Base-by-base conservation (phyloP, 2,797 vertebrate species). In the Poecilia wingei region DNA sequence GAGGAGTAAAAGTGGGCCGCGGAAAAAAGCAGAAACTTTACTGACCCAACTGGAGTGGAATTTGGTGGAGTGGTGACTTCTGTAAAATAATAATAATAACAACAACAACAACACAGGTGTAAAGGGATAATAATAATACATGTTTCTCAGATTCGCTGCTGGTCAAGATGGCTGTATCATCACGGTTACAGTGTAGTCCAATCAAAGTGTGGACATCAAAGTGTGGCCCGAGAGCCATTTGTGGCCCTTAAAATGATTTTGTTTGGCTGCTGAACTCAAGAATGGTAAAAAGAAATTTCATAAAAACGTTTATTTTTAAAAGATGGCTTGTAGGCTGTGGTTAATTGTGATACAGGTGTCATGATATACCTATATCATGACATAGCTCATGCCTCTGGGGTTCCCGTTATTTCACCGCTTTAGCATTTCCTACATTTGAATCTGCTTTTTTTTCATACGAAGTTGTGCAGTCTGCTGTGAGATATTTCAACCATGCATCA, bases 1-100 rank as follows among this genome's bases (percentile, higher is more conserved):
- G 49, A 51, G 31, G 36, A 69, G 39, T 36, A 41, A 81, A 87
- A 83, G 22, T 81, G 57, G 82, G 80, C 70, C 73, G 66, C 0
- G 20, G 55, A 25, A 70, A 85, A 51, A 59, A 46, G 61, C 20
- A 31, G 59, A 43, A 75, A 22, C 46, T 39, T n/a, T n/a, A 20
- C n/a, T 20, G n/a, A 14, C 18, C 28, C 68, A 57, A 45, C 18
- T 39, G 49, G 22, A 7, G 14, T 14, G 43, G 25, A 33, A 16
- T 25, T 57, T 39, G 51, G 25, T 41, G 51, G 14, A 2, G 22
- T 0, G 61, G 20, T 3, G 8, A 66, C 28, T 14, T 31, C 57
- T 61, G 12, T 18, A 55, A 59, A 46, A 46, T 14, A 64, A 41
- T 45, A 45, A 49, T 49, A 49, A 49, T 49, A 49, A 49, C 18